Evolutionary conservation across 2,888 invertebrate species (phyloP).

Genomic region (Drosophila borealis): DNA sequence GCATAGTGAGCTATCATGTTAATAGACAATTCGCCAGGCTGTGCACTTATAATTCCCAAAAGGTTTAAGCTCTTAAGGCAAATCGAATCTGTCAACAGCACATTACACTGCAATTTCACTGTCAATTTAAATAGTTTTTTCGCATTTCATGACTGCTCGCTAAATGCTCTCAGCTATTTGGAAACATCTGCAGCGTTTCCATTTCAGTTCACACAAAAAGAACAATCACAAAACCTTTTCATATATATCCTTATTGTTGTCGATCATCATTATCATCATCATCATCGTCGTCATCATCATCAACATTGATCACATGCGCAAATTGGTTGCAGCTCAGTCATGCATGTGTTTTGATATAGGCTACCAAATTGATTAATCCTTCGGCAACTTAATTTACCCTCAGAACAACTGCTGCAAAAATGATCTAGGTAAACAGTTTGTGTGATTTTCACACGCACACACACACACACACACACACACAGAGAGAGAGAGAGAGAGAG

Average conservation of each 20-base stretch:
- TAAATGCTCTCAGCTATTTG: slow-evolving; percentile 50
- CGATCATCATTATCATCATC: slow-evolving; percentile 27
- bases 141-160: slow-evolving; percentile 42
- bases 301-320: slow-evolving; percentile 59
- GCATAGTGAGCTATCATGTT: slow-evolving; percentile 11
- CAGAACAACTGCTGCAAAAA: slow-evolving; percentile 35
- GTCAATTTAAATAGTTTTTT: slow-evolving; percentile 20
- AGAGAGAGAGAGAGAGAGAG: background rate
- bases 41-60: slow-evolving; percentile 20
- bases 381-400: slow-evolving; percentile 56
- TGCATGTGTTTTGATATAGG: slow-evolving; percentile 62
- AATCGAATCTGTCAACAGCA: slow-evolving; percentile 30
- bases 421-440: slow-evolving; percentile 62
- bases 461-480: background rate
- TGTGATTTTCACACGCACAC: slow-evolving; percentile 54
- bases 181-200: slow-evolving; percentile 57
- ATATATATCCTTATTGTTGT: slow-evolving; percentile 25
- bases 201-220: slow-evolving; percentile 37
- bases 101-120: slow-evolving; percentile 6
- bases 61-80: slow-evolving; percentile 5
- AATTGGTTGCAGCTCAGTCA: slow-evolving; percentile 60
- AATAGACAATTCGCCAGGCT: slow-evolving; percentile 1
- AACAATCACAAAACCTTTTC: slow-evolving; percentile 43
- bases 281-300: slow-evolving; percentile 13
- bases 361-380: slow-evolving; percentile 52